Evolutionary conservation across 2,797 vertebrate species (phyloP), one percentile per base, ranked within the genome.

Genomic region (Bradypodion ventrale): DNA sequence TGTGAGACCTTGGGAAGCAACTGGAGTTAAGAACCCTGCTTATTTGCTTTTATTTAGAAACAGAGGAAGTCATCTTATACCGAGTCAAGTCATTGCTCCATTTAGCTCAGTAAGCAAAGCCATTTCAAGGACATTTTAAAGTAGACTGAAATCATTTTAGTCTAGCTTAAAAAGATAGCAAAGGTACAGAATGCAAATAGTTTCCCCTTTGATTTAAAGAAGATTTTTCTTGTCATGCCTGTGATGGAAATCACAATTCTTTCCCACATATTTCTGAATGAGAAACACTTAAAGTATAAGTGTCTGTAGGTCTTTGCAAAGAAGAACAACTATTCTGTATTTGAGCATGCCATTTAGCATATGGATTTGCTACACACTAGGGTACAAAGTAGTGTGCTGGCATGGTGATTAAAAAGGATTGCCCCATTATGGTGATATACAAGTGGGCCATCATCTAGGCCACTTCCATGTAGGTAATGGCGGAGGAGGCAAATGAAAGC

Each of bases 381-480:
- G 75, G 49, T 35, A 40, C 56, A 52, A 60, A 49, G 69, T 83
- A 4, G 65, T 3, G 2, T 3, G 65, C n/a, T 27, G 13, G 65
- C 75, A 62, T 83, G 46, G 82, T 70, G 82, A 83, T 83, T 83
- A 83, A 69, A 83, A 78, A 70, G 82, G 75, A 83, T 83, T 44
- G 65, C 74, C 82, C 65, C 82, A 83, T 83, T 83, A 83, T 77
- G 74, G 74, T 83, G 82, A 83, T 83, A 83, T 83, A 83, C 74
- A 83, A 83, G 82, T 83, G 74, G 74, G 74, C 82, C 68, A 77
- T 83, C 65, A 69, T 69, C 37, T 44, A 83, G 82, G 82, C 82
- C 63, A 83, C 65, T 76, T 77, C 32, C 63, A 83, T 69, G 35
- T 83, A 83, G 82, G 82, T 69, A 83, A 77, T 83, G 82, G 59